Evolutionary conservation across 1,140 invertebrate genomes (phyloP), one percentile per base, ranked within the genome.

Genomic region (Bicyclus anynana): DNA sequence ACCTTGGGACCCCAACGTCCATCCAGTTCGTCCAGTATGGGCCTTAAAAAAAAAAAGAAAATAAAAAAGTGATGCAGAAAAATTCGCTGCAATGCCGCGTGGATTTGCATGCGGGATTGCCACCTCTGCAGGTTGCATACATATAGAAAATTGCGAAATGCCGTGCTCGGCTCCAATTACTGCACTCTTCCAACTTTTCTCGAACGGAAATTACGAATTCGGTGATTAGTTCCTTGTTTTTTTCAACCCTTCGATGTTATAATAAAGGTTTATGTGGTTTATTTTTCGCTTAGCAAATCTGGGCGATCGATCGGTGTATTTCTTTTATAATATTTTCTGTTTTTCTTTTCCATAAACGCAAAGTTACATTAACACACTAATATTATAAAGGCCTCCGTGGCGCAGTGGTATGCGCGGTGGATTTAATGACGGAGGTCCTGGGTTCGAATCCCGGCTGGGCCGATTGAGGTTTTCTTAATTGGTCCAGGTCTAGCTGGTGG

Each of bases 61-160:
- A 33, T 33, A 12, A 10, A 10, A 33, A 3, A 33, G 40, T 53
- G 48, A 46, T 18, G 52, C 46, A 27, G 48, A 59, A 64, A 53
- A 35, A 51, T 55, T 47, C 52, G 48, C 49, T 40, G 35, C 44
- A 27, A 55, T 55, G 55, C 42, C 16, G 52, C 50, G 13, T 42
- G 6, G 23, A 62, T 67, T 67, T 59, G 49, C 64, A 66, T 66
- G 61, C 50, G 55, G 37, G 47, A 60, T 65, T 60, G 50, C 48
- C 26, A 33, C 52, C 52, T 46, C 46, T 54, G 42, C 42, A 53
- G 16, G 23, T 42, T 52, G 52, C 51, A 53, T 51, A 53, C 51
- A 53, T 51, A 53, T 42, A 64, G 42, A 48, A 60, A 59, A 58
- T 50, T 69, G 48, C 53, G 50, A 47, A 55, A 66, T 60, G 53